Evolutionary conservation across 2,888 invertebrate species (phyloP).

Genomic region (Phaedon cochleariae): DNA sequence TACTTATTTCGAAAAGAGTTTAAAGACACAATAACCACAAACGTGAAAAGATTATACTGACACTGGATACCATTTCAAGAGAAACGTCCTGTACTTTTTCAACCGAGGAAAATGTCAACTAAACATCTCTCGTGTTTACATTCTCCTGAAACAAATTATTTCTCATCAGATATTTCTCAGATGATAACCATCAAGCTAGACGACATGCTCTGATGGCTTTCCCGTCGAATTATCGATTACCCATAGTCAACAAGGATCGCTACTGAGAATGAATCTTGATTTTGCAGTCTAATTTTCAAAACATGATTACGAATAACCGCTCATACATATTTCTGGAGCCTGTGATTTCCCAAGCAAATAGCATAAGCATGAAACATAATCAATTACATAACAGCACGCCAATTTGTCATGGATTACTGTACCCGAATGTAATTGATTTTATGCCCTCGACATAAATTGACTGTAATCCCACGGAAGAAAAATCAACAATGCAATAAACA

Average conservation of each 20-base stretch:
- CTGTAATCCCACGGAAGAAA: not conserved
- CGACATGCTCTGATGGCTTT: too few relatives aligned
- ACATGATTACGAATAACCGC: not conserved
- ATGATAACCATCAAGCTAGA: too few relatives aligned
- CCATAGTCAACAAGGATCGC: not conserved
- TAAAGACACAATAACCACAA: too few relatives aligned
- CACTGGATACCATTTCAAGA: too few relatives aligned
- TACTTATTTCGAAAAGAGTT: too few relatives aligned
- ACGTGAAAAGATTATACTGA: too few relatives aligned
- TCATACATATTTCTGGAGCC: not conserved
- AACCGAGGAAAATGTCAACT: too few relatives aligned
- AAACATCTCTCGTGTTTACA: too few relatives aligned
- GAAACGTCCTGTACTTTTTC: too few relatives aligned
- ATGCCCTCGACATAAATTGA: not conserved
- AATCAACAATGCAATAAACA: conserved; percentile 10
- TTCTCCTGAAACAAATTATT: too few relatives aligned
- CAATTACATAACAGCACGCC: not conserved
- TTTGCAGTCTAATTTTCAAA: not conserved
- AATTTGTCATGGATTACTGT: not conserved
- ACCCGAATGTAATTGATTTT: not conserved
- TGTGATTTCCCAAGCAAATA: not conserved
- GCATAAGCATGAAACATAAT: not conserved
- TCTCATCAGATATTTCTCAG: too few relatives aligned
- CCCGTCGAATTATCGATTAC: not conserved
- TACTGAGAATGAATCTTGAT: too few relatives aligned